These are phyloP conservation scores for Stichopus horrens DNA, from an alignment of 53 echinoderm and acorn worm genomes.

Conservation along the genomic window DNA sequence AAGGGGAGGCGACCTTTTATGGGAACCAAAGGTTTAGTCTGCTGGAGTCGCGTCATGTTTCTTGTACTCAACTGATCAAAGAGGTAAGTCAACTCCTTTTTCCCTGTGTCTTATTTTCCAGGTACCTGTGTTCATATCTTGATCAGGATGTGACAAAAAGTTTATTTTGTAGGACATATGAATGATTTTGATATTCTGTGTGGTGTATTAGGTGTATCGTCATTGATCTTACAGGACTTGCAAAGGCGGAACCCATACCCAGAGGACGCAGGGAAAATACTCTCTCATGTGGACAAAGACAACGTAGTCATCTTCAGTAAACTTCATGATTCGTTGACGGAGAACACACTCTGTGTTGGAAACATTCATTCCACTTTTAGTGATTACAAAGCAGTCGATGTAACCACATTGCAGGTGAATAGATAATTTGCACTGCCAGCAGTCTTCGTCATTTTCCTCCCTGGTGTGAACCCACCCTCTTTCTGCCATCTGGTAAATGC, in stretches of 20 bases:
- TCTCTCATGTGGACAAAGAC: slow-evolving; percentile 33
- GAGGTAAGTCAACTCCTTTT: not conserved
- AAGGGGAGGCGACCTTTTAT: slow-evolving; percentile 75
- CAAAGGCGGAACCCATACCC: not conserved
- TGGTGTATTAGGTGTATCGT: not conserved
- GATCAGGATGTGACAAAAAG: too few relatives aligned
- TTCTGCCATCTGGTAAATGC: too few relatives aligned
- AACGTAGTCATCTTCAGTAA: slow-evolving; percentile 39
- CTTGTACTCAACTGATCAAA: slow-evolving; percentile 45
- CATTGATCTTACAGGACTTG: not conserved
- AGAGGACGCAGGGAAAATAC: slow-evolving; percentile 7
- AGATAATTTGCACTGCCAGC: not conserved
- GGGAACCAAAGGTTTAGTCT: slow-evolving; percentile 50
- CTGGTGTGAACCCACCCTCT: too few relatives aligned
- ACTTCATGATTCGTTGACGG: slow-evolving; percentile 44
- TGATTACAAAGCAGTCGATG: slow-evolving; percentile 59
- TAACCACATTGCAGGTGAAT: slow-evolving; percentile 67
- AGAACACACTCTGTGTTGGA: slow-evolving; percentile 55
- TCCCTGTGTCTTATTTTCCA: not conserved
- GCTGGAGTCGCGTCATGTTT: slow-evolving; percentile 49
- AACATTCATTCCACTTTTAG: slow-evolving; percentile 67
- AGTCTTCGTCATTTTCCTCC: too few relatives aligned
- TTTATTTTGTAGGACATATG: too few relatives aligned
- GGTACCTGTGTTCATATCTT: too few relatives aligned
- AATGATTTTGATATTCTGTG: too few relatives aligned